Conservation (phyloP, 2,113 vertebrate genomes). For the Antigone vipio region DNA sequence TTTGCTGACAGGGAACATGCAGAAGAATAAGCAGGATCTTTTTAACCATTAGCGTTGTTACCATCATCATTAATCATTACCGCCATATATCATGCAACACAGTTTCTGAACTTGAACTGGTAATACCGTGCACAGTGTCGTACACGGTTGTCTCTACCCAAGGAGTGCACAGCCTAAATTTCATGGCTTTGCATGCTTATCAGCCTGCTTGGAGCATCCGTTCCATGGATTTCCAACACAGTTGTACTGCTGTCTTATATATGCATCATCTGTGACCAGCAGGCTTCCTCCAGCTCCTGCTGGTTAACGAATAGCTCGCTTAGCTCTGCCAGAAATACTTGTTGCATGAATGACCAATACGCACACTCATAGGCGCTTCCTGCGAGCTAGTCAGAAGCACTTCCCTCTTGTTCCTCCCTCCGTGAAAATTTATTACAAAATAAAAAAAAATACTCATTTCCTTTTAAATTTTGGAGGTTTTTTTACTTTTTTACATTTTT, state of each 20-base stretch:
- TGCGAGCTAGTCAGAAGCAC: neutral
- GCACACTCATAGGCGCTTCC: neutral
- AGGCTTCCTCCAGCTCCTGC: neutral
- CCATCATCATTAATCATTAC: neutral
- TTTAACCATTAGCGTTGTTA: neutral
- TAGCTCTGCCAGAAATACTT: neutral
- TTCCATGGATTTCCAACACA: neutral
- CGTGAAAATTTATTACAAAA: neutral
- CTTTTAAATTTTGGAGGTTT: neutral
- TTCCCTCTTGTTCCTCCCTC: neutral
- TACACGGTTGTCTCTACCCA: neutral
- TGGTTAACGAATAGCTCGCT: neutral
- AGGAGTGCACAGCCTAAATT: neutral
- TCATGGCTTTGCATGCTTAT: neutral
- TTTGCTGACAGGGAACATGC: neutral
- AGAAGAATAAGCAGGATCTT: neutral
- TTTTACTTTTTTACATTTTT: neutral
- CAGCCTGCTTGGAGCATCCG: neutral
- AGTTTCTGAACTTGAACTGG: neutral
- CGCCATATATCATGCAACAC: neutral
- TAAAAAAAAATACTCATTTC: neutral
- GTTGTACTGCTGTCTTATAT: neutral
- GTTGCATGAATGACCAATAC: neutral
- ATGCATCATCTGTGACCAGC: neutral
- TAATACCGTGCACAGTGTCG: accelerated